Evolutionary conservation across 2,888 invertebrate species (phyloP), one percentile per base, ranked within the genome.

Genomic region (Hydropsyche betteni): DNA sequence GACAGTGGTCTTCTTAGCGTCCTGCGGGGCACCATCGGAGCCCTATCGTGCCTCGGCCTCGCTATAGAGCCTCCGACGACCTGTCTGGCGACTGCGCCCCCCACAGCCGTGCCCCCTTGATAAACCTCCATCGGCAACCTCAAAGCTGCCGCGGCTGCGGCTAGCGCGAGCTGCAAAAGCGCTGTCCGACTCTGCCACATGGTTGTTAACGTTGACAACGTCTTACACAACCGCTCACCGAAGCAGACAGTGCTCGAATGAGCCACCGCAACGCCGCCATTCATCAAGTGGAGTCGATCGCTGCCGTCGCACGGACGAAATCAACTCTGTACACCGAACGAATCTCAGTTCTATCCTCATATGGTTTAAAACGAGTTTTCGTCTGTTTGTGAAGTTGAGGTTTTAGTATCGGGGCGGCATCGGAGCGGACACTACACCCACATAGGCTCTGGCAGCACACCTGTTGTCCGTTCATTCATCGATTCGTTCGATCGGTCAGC

Each of bases 71-170:
- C 44, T 44, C 44, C 44, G 80, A 88, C 86, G 74, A 86, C 83
- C 80, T 87, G 85, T 74, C 87, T 86, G 38, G 86, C 86, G 80
- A 86, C 58, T 8, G 68, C 55, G 81, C 88, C 84, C 81, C 87
- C 84, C 78, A 88, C 83, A 81, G 88, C 86, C 86, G 85, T 74
- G 86, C 86, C 58, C 75, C 87, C 87, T 80, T 87, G 86, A 82
- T 88, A 89, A 68, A 89, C 89, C 81, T 89, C 89, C 79, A 89
- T 82, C n/a, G 89, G 89, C 71, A 89, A 85, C 81, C 88, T 84
- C 80, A 88, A 86, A 80, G 85, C 86, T 55, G 84, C 84, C 74
- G 85, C 83, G 52, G 84, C 87, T 74, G 83, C 84, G 81, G 83
- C 83, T 69, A 85, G 76, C 81, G 80, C 84, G 82, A 83, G 85